A percentile compares a stretch with the other conserved stretches of the same genome.
These are phyloP conservation scores for Epinephelus lanceolatus DNA, from an alignment of 2,113 vertebrate genomes.

Conservation along the genomic window DNA sequence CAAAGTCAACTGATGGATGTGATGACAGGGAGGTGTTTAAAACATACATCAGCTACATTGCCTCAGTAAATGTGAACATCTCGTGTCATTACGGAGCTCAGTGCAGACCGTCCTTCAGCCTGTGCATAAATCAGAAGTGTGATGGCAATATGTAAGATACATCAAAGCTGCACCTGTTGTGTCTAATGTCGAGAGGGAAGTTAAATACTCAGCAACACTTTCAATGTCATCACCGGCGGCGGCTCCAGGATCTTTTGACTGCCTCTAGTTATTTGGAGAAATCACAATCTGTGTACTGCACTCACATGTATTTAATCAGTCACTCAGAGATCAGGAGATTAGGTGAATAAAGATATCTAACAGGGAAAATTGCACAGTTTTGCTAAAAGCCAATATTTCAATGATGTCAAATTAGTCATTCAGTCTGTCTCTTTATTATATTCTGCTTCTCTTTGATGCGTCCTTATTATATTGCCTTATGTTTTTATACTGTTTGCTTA, in stretches of 20 bases:
- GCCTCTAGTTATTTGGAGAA: neutral
- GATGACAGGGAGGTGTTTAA: conserved; percentile 15
- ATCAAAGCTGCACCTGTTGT: conserved; percentile 33
- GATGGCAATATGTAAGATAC: neutral
- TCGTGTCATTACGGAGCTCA: neutral
- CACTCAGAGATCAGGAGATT: neutral
- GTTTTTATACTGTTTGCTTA: too few relatives aligned
- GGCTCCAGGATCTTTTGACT: neutral
- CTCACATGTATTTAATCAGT: neutral
- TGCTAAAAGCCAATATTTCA: too few relatives aligned
- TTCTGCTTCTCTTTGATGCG: too few relatives aligned
- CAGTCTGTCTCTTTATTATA: too few relatives aligned
- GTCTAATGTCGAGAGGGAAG: conserved; percentile 2
- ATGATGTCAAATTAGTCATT: too few relatives aligned
- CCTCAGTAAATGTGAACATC: conserved; percentile 1
- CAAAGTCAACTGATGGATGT: conserved; percentile 5
- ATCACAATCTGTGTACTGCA: neutral
- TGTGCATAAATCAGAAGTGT: conserved; percentile 9
- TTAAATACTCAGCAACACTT: conserved; percentile 12
- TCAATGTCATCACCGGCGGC: conserved; percentile 8
- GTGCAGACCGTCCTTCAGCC: conserved; percentile 2
- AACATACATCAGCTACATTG: conserved; percentile 16
- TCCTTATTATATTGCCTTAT: too few relatives aligned
- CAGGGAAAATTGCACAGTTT: neutral
- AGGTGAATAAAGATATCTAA: neutral